Percentiles rank a stretch among this genome's conserved stretches.
Conservation (phyloP, 2,113 vertebrate genomes). For the Trichechus manatus region DNA sequence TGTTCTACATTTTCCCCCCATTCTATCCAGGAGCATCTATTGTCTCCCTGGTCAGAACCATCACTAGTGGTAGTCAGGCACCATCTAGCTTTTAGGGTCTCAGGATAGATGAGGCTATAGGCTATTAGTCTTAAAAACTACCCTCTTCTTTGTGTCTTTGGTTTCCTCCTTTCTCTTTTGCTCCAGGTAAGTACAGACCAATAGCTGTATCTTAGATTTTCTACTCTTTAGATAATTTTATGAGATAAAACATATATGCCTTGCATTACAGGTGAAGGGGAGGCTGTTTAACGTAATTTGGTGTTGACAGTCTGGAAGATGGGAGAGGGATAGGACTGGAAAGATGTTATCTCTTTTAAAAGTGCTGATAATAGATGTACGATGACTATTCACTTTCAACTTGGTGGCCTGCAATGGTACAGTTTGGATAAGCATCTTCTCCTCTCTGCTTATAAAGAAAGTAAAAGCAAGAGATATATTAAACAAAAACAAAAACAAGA, state of each 20-base stretch:
- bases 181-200: no score
- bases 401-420: background rate
- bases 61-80: no score
- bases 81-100: no score
- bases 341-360: background rate
- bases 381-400: background rate
- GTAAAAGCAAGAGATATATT: background rate
- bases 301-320: background rate
- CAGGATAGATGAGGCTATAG: no score
- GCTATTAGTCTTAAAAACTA: no score
- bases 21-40: no score
- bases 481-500: background rate
- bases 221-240: background rate
- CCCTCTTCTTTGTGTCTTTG: no score
- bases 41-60: no score
- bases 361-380: background rate
- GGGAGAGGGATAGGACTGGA: background rate
- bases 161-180: no score
- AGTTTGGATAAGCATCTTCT: background rate
- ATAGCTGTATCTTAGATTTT: background rate
- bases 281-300: background rate
- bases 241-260: background rate
- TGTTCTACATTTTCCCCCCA: no score
- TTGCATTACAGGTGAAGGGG: background rate
- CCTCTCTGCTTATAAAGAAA: constrained; percentile 2